phyloP scores from a whole-genome alignment of 2,113 vertebrate genomes.

The Spea bombifrons region DNA sequence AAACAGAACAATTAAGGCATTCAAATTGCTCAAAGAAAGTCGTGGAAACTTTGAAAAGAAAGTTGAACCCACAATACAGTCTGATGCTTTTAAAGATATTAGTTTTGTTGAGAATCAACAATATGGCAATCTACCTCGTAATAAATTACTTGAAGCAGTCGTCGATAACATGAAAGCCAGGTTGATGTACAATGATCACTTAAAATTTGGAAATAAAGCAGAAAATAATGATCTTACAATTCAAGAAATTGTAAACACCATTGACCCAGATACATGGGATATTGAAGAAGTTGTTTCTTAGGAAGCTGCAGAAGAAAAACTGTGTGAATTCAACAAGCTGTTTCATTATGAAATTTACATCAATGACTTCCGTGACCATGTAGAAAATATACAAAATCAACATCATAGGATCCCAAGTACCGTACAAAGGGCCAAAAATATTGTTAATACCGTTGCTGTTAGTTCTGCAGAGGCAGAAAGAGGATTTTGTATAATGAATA shows the following conservation, averaged over 20 bases:
- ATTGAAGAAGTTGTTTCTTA: background rate
- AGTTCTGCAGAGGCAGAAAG: no score
- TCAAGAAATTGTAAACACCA: background rate
- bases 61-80: background rate
- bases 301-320: background rate
- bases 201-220: background rate
- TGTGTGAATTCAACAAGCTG: background rate
- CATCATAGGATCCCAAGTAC: no score
- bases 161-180: no score
- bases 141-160: background rate
- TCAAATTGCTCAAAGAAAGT: no score
- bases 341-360: conserved; percentile 2
- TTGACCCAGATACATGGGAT: background rate
- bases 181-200: no score
- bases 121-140: background rate
- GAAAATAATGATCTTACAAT: no score
- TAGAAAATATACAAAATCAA: no score
- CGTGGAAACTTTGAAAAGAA: background rate
- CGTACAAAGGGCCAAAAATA: no score
- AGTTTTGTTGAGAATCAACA: background rate
- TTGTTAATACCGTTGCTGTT: no score
- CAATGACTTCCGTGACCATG: background rate
- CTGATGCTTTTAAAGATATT: conserved; percentile 3
- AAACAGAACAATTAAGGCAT: background rate
- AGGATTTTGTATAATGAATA: no score